phyloP scores from a whole-genome alignment of 2,797 vertebrate species.

The Liparis tanakae region DNA sequence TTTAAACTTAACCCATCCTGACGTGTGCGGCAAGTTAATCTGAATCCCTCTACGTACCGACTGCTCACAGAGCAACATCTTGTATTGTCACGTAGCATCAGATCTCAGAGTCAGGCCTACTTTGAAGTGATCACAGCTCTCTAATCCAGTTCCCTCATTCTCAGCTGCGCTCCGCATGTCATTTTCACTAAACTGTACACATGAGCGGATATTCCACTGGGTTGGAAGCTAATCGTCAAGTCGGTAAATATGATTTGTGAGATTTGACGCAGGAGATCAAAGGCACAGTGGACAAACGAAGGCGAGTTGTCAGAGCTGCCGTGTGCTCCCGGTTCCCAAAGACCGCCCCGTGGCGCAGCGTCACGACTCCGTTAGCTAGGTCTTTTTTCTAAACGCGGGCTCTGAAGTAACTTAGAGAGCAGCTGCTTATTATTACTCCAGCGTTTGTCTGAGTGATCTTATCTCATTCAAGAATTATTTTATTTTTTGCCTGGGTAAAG shows the following conservation, averaged over 20 bases:
- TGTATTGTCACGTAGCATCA: conserved; percentile 82
- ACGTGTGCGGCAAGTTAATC: conserved; percentile 77
- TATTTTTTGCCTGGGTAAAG: conserved; percentile 53
- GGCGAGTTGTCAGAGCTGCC: conserved; percentile 34
- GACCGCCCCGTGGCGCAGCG: conserved; percentile 60
- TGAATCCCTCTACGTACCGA: conserved; percentile 65
- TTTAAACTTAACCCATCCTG: conserved; percentile 77
- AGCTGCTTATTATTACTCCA: conserved; percentile 83
- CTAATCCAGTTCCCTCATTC: conserved; percentile 79
- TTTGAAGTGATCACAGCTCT: conserved; percentile 81
- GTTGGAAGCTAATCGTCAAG: conserved; percentile 57
- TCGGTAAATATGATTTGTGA: conserved; percentile 57
- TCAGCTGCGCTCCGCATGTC: conserved; percentile 70
- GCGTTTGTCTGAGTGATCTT: conserved; percentile 80
- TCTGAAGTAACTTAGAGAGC: conserved; percentile 80
- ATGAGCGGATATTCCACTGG: conserved; percentile 62
- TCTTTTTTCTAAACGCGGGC: conserved; percentile 71
- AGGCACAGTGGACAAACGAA: conserved; percentile 32
- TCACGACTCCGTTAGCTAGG: conserved; percentile 74
- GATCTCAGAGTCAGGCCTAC: conserved; percentile 74
- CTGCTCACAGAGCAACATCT: conserved; percentile 74
- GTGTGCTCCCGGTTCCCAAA: conserved; percentile 55
- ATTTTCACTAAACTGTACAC: conserved; percentile 66
- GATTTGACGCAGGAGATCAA: conserved; percentile 33
- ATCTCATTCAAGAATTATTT: conserved; percentile 77